Evolutionary conservation across 92 coral and sea anemone species (phyloP).

Genomic region (Muricea muricata): DNA sequence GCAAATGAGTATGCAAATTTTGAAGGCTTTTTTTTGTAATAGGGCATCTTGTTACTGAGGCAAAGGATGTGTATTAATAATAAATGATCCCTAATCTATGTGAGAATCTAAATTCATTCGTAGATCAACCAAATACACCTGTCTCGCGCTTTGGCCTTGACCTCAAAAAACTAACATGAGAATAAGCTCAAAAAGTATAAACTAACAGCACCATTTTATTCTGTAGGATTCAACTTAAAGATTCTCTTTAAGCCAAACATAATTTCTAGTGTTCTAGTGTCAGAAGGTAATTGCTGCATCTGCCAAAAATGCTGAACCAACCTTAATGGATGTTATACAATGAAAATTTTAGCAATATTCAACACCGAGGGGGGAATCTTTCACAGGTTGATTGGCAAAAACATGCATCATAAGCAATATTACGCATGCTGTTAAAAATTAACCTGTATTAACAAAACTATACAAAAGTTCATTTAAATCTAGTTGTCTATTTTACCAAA

Average conservation of each 20-base stretch:
- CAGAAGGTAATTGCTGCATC: too few relatives aligned
- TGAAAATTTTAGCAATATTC: background rate
- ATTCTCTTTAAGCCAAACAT: too few relatives aligned
- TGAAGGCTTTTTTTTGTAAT: background rate
- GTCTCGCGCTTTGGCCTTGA: background rate
- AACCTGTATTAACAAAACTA: background rate
- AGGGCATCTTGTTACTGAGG: background rate
- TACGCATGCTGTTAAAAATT: background rate
- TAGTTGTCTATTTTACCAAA: background rate
- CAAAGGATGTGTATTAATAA: conserved; percentile 20
- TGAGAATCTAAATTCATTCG: background rate
- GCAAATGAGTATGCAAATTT: conserved; percentile 16
- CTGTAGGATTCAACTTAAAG: too few relatives aligned
- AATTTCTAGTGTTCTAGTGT: too few relatives aligned
- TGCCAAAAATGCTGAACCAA: background rate
- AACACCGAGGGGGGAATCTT: background rate
- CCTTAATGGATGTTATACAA: background rate
- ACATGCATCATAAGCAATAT: background rate
- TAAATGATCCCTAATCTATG: conserved; percentile 24
- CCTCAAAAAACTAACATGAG: background rate
- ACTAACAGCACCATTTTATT: too few relatives aligned
- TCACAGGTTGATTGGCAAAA: background rate
- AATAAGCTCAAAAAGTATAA: background rate
- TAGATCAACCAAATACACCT: conserved; percentile 10
- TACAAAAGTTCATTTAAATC: background rate